Evolutionary conservation across 2,888 invertebrate genomes (phyloP), one percentile per base, ranked within the genome.

Genomic region (Drosophila barbarae): DNA sequence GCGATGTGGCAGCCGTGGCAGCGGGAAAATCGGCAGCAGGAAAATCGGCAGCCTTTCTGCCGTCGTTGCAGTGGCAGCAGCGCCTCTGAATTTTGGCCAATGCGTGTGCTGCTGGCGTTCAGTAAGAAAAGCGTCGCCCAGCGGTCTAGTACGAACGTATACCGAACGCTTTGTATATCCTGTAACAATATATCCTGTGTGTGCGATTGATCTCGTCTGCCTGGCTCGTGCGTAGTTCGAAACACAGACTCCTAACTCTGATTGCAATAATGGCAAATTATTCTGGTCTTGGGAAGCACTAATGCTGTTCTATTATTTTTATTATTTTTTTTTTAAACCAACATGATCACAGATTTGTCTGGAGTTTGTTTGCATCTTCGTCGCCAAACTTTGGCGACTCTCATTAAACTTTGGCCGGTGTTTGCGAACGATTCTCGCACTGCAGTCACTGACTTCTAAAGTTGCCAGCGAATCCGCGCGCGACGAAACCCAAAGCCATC

Each of bases 51-150:
- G 55, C 74, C 54, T 55, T 49, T 63, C 41, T 51, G 76, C 44
- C 71, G 76, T 46, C 68, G 64, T 66, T 46, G 59, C 57, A 65
- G 81, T 66, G 70, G 51, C 70, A 54, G 63, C 72, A 76, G 77
- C 77, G 76, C 68, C 64, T 70, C 69, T 73, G 74, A 73, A 76
- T 72, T 72, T 79, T 76, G 77, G 79, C 83, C 82, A 86, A 85
- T 83, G 86, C 82, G 79, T 86, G 77, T 72, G 69, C 72, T 79
- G 77, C 83, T 74, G 85, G 47, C 80, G 80, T 89, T 90, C 88
- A 90, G 89, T 90, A 88, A 89, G 89, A 89, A 89, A 89, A 89
- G 89, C 89, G 89, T 89, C 90, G 90, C 89, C 89, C 88, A 88
- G 88, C 89, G 90, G 89, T 90, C 87, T 89, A 88, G 90, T 88